Evolutionary conservation across 35 echinoderm and acorn worm genomes (phyloP).

Genomic region (Ophioderma brevispina): DNA sequence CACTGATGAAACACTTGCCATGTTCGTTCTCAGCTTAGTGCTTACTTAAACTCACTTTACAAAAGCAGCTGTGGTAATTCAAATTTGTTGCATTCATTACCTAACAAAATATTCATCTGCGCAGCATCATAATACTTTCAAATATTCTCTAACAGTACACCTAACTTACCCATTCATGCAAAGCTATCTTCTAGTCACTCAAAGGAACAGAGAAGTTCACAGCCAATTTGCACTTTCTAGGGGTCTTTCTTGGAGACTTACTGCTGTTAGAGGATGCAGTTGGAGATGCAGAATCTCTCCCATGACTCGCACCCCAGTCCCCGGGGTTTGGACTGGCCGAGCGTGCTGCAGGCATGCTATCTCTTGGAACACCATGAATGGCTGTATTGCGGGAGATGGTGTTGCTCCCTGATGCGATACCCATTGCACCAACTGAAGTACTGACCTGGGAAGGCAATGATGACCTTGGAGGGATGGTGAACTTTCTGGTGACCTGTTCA

Average conservation of each 20-base stretch:
- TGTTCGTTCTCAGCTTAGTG: no score
- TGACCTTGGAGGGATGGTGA: background rate
- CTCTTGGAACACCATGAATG: background rate
- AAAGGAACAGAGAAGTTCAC: background rate
- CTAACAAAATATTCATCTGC: no score
- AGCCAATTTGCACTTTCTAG: background rate
- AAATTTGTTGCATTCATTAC: no score
- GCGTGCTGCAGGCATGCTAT: background rate
- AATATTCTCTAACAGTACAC: no score
- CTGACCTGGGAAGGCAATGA: background rate
- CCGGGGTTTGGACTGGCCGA: background rate
- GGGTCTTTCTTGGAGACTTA: background rate
- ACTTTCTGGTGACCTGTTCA: background rate
- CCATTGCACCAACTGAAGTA: background rate
- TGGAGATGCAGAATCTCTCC: background rate
- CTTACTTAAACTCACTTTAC: no score
- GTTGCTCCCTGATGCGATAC: background rate
- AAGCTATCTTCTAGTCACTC: background rate
- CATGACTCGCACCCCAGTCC: background rate
- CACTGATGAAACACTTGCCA: no score
- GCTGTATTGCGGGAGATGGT: background rate
- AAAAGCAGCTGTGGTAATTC: no score
- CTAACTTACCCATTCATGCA: no score
- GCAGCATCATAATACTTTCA: no score
- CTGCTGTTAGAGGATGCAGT: background rate